Percentiles rank a stretch among this genome's conserved stretches.
Conservation (phyloP, 2,888 invertebrate genomes). For the Eilema depressum region DNA sequence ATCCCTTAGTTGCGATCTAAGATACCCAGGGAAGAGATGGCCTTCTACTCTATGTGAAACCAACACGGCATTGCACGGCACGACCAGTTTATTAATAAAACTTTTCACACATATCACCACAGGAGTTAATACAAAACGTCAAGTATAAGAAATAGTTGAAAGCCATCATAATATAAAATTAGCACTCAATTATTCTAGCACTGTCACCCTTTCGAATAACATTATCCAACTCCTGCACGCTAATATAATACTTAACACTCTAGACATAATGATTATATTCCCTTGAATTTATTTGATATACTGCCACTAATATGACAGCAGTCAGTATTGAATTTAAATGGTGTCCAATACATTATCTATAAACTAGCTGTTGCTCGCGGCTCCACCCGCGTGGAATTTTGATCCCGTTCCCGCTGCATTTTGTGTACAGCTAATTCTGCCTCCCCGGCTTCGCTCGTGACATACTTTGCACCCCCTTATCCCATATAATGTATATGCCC, state of each 20-base stretch:
- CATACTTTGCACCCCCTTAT: too few relatives aligned
- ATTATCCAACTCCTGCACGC: slow-evolving; percentile 17
- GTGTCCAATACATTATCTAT: slow-evolving; percentile 32
- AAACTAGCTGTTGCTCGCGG: too few relatives aligned
- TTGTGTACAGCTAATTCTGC: too few relatives aligned
- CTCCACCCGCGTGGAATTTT: too few relatives aligned
- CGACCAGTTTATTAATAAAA: slow-evolving; percentile 18
- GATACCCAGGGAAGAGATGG: too few relatives aligned
- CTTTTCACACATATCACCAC: slow-evolving; percentile 19
- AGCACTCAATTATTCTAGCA: slow-evolving; percentile 36
- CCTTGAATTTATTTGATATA: slow-evolving; percentile 15
- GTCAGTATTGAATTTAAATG: slow-evolving; percentile 49
- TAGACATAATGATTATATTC: slow-evolving; percentile 15
- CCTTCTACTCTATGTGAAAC: too few relatives aligned
- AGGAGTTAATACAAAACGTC: slow-evolving; percentile 19
- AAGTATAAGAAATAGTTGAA: slow-evolving; percentile 24
- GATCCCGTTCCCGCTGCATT: too few relatives aligned
- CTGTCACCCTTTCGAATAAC: slow-evolving; percentile 29
- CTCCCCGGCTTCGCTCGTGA: too few relatives aligned
- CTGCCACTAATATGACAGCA: slow-evolving; percentile 31
- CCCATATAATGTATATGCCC: too few relatives aligned
- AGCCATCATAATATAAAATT: slow-evolving; percentile 33
- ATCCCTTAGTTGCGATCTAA: too few relatives aligned
- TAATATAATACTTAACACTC: slow-evolving; percentile 24
- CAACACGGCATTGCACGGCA: too few relatives aligned